These are phyloP conservation scores for Gryllus bimaculatus DNA, from an alignment of 1,140 invertebrate species.

Conservation along the genomic window DNA sequence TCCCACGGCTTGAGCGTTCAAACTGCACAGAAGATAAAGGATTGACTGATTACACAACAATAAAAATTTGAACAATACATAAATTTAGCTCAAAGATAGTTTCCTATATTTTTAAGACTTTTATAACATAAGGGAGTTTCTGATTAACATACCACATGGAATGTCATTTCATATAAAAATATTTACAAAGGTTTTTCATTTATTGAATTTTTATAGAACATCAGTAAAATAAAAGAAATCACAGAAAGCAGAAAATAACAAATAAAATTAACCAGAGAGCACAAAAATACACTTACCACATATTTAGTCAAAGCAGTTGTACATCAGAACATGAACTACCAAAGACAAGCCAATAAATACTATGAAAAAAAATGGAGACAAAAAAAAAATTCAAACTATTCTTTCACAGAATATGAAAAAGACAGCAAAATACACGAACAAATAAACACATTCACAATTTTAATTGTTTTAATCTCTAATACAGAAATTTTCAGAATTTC, in stretches of 20 bases:
- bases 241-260: background rate
- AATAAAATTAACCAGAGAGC: background rate
- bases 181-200: too few species aligned
- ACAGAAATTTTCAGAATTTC: too few species aligned
- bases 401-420: background rate
- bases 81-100: too few species aligned
- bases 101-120: too few species aligned
- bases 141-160: too few species aligned
- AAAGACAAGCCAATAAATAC: background rate
- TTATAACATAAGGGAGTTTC: too few species aligned
- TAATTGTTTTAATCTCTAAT: too few species aligned
- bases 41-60: background rate
- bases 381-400: background rate
- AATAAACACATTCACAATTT: too few species aligned
- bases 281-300: background rate
- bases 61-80: too few species aligned
- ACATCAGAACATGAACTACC: background rate
- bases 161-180: too few species aligned
- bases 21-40: conserved; percentile 36
- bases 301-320: background rate
- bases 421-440: too few species aligned
- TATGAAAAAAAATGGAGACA: background rate
- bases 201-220: background rate
- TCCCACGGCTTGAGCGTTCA: conserved; percentile 41
- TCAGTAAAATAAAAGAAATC: background rate